Evolutionary conservation across 2,113 vertebrate genomes (phyloP), one percentile per base, ranked within the genome.

Genomic region (Burhinus oedicnemus): DNA sequence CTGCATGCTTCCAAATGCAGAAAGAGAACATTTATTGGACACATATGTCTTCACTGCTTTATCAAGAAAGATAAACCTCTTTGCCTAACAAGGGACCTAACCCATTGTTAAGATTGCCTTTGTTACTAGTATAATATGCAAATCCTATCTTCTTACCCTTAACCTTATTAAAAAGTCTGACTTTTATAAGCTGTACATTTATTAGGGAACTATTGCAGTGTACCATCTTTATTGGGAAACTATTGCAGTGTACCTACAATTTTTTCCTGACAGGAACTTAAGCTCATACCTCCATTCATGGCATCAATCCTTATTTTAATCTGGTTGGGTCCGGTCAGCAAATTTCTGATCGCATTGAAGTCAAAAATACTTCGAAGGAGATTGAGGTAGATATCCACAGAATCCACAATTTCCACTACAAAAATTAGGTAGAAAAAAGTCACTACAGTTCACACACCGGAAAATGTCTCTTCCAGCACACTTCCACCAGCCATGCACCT

Each of bases 341-440:
- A 98, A 96, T 98, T 98, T 97, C 99, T 99, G 94, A 99, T 99
- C 26, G 98, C 97, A 23, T 21, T 98, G 87, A 99, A 99, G 97
- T 99, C 99, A 98, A 99, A 99, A 96, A 99, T 98, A 97, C 95
- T 99, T 95, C 99, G 97, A 79, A 99, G 98, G 87, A 99, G 98
- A 94, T 98, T 99, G 86, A 99, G 98, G 98, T 99, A 99, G 92
- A 99, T 99, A 51, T 99, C 99, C 66, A 99, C 99, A 11, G 99
- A 99, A 97, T 99, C 99, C 75, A 99, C 99, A 23, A 99, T 99
- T 98, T 99, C 99, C 98, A 99, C 99, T 99, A 93, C 30, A 94
- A 97, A 97, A 68, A 85, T 29, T 12, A 98, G 21, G 69, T 18
- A 84, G 82, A 34, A 84, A 15, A 11, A 64, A 61, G 87, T 25